These are phyloP conservation scores for Tringa solitaria DNA, from an alignment of 2,113 vertebrate species.

Conservation along the genomic window DNA sequence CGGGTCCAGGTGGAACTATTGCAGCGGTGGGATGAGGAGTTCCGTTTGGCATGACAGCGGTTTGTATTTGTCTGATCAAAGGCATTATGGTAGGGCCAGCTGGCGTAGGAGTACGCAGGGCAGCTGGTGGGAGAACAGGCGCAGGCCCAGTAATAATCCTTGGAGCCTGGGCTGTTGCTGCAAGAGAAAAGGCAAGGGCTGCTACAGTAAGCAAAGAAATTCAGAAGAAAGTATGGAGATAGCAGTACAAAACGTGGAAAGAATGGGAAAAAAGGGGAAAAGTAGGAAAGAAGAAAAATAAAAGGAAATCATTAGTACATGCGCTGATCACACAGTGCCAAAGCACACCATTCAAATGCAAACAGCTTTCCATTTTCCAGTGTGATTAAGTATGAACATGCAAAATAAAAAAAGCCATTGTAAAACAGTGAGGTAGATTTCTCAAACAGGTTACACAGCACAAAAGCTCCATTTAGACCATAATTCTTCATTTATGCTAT, in stretches of 20 bases:
- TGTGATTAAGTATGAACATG: conserved; percentile 77
- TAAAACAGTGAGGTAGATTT: conserved; percentile 65
- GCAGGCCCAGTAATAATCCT: conserved; percentile 95
- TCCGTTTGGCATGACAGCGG: conserved; percentile 91
- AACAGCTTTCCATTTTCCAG: conserved; percentile 77
- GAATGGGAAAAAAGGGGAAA: conserved; percentile 71
- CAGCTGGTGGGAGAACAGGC: conserved; percentile 86
- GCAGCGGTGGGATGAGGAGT: conserved; percentile 90
- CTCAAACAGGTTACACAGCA: conserved; percentile 68
- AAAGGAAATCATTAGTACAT: conserved; percentile 89
- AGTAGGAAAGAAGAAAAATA: conserved; percentile 83
- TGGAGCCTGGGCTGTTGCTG: conserved; percentile 91
- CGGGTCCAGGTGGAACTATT: conserved; percentile 89
- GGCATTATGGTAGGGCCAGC: conserved; percentile 95
- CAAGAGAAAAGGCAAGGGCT: conserved; percentile 95
- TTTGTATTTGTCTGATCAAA: conserved; percentile 99
- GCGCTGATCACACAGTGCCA: conserved; percentile 78
- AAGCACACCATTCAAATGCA: conserved; percentile 81
- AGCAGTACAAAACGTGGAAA: conserved; percentile 75
- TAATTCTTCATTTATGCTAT: conserved; percentile 47
- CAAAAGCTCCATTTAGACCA: conserved; percentile 64
- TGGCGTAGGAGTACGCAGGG: conserved; percentile 88
- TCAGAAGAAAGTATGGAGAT: conserved; percentile 76
- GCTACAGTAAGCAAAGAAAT: conserved; percentile 87
- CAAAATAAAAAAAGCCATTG: conserved; percentile 74